These are phyloP conservation scores for Halichoeres trimaculatus DNA, from an alignment of 2,113 vertebrate genomes.

Conservation along the genomic window DNA sequence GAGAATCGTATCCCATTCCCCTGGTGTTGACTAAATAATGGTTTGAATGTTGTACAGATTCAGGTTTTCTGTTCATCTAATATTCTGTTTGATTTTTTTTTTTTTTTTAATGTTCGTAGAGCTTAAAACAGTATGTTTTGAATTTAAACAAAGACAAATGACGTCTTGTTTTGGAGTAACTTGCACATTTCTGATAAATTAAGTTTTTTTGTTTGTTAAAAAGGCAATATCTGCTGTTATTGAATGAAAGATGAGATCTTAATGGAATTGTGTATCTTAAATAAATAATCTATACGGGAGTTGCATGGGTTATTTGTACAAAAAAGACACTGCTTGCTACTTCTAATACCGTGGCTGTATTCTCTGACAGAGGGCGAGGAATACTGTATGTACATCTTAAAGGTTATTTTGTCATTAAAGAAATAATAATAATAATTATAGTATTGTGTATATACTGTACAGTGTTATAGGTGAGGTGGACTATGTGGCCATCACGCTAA, in stretches of 20 bases:
- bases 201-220: slow-evolving; percentile 50
- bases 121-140: slow-evolving; percentile 52
- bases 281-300: slow-evolving; percentile 69
- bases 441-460: slow-evolving; percentile 87
- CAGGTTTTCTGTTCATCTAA: slow-evolving; percentile 62
- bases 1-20: slow-evolving; percentile 80
- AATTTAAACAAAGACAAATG: slow-evolving; percentile 51
- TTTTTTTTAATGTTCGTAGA: slow-evolving; percentile 56
- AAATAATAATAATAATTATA: slow-evolving; percentile 68
- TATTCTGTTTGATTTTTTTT: slow-evolving; percentile 42
- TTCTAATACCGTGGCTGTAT: slow-evolving; percentile 81
- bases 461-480: slow-evolving; percentile 77
- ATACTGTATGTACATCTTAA: slow-evolving; percentile 80
- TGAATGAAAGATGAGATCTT: slow-evolving; percentile 75
- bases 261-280: slow-evolving; percentile 74
- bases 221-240: slow-evolving; percentile 87
- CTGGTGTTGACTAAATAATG: slow-evolving; percentile 70
- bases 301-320: slow-evolving; percentile 82
- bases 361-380: slow-evolving; percentile 75
- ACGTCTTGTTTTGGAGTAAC: slow-evolving; percentile 56
- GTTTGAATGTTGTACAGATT: slow-evolving; percentile 84
- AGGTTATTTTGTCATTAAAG: slow-evolving; percentile 82
- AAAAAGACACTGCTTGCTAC: slow-evolving; percentile 75
- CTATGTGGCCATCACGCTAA: slow-evolving; percentile 60
- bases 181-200: slow-evolving; percentile 78